Base-by-base conservation (phyloP, 2,113 vertebrate species). In the Carassius gibelio region DNA sequence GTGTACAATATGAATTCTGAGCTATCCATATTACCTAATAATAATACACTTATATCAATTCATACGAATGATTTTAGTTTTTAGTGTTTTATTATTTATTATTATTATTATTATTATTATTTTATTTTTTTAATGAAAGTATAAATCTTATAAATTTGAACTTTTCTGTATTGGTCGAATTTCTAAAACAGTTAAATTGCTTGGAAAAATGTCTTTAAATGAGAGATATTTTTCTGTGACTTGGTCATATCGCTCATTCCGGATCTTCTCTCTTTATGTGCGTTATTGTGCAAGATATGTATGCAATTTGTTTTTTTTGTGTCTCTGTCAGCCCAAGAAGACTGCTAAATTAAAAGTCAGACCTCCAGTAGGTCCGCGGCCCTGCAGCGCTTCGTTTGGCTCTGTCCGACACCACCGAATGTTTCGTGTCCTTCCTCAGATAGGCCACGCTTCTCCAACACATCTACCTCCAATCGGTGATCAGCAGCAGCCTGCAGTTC, bases 271-370 rank as follows among this genome's bases (percentile, higher is more conserved):
- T 79, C 8, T 76, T 26, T 75, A 80, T 23, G 48, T 15, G 38
- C 23, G 9, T 2, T 11, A 77, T 17, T 85, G 3, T 86, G 3
- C 52, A 1, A 17, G 64, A 68, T 17, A 36, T 68, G 64, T 3
- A 7, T 82, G 1, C 87, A 5, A 85, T 4, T 89, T n/a, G 36
- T 36, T 42, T 86, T 48, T 85, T 5, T 84, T 26, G 8, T 88
- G 87, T 82, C 6, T 52, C 52, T 61, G 87, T 19, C 90, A 98
- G 96, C 96, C 96, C 84, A 97, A 96, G 93, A 98, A 96, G 90
- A 92, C 92, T n/a, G 90, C 93, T 50, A 97, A 96, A 88, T 88
- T 96, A 84, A 97, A 97, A 85, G 95, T 96, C 78, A 94, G 90
- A 61, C 95, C 96, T 45, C 96, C 97, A 1, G 2, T 93, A 78